Base-by-base conservation (phyloP, 2,797 vertebrate genomes). In the Cyclura pinguis region DNA sequence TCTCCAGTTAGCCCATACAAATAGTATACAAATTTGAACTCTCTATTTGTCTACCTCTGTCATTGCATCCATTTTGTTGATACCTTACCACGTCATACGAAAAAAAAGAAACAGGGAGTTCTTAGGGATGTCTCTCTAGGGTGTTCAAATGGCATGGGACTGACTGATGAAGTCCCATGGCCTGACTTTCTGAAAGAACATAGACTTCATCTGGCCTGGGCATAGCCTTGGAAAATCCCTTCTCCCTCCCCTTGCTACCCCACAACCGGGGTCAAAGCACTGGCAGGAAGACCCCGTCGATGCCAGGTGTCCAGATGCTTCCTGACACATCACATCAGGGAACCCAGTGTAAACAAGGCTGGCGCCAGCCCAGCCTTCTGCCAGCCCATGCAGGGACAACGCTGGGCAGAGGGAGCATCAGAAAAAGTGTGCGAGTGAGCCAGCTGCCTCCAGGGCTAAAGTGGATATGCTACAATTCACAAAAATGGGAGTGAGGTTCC, bases 301-400 rank as follows among this genome's bases (percentile, higher is more conserved):
- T 20, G 57, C 50, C 6, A 83, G 62, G 24, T 62, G 2, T 64
- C 29, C 90, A 88, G 90, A 59, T 88, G 90, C 22, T 85, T 3
- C 13, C 83, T 88, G 90, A 81, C 90, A 73, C 90, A 73, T 88
- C 55, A 16, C 4, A 38, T 88, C 52, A 80, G 50, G 86, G 52
- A 16, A 72, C 35, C 64, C 52, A 5, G 35, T 2, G 38, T 3
- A 74, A 86, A 59, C 69, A 83, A n/a, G 57, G 85, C 80, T 0
- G 1, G 12, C 50, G 67, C 32, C 22, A 38, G 88, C 82, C 73
- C 82, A 67, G 13, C 72, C 59, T 67, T 84, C 82, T 84, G 84
- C 32, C 73, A 74, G 57, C 57, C 27, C 7, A 42, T 80, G 52
- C 12, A 10, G 69, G 57, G 27, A 55, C 14, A 38, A 4, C 4